These are phyloP conservation scores for Myzus persicae DNA, from an alignment of 1,140 invertebrate species.

Conservation along the genomic window DNA sequence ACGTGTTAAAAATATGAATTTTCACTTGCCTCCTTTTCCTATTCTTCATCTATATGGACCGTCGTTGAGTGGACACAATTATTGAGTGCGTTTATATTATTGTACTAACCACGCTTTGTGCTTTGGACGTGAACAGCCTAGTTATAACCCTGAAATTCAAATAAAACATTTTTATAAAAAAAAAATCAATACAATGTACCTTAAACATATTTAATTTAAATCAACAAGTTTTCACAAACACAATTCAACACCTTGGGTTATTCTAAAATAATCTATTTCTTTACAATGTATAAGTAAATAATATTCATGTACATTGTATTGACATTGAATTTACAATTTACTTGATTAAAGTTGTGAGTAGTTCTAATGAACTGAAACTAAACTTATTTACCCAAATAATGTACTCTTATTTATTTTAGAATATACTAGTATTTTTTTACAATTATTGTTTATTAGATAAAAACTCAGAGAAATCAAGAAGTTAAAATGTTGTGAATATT, in stretches of 20 bases:
- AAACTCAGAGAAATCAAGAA: neutral
- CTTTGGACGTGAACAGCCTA: neutral
- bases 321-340: no score
- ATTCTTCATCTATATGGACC: conserved; percentile 33
- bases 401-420: neutral
- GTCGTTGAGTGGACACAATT: neutral
- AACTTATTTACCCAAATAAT: neutral
- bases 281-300: neutral
- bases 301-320: no score
- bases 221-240: neutral
- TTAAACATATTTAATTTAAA: neutral
- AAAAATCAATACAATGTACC: neutral
- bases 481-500: neutral
- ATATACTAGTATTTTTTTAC: neutral
- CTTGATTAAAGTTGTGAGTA: neutral
- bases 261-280: neutral
- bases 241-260: no score
- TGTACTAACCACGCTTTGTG: neutral
- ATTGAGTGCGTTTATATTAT: neutral
- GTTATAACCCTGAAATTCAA: neutral
- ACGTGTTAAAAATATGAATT: neutral
- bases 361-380: neutral
- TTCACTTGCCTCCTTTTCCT: conserved; percentile 38
- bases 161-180: neutral
- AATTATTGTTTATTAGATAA: neutral